Base-by-base conservation (phyloP, 2,888 invertebrate genomes). In the Pegoplata infirma region DNA sequence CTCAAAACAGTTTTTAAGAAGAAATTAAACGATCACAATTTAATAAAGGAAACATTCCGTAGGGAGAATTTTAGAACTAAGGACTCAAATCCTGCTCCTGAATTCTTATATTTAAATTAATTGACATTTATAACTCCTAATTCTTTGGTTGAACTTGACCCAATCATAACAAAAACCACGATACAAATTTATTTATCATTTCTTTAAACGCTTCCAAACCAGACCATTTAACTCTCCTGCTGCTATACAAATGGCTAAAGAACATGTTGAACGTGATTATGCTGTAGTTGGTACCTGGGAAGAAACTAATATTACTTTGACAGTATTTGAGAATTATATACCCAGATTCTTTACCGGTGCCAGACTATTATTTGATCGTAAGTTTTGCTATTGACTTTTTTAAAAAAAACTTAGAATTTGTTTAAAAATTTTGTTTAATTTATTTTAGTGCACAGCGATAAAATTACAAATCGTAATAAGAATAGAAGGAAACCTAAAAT, bases 261-360 rank as follows among this genome's bases (percentile, higher is more conserved):
- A 92, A 36, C 94, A 95, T 40, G 96, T 97, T 1, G 96, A 97
- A 86, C 91, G 93, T 84, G 94, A 96, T 84, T 97, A 95, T 85
- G 94, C 96, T 0, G 96, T 97, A 0, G 96, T 97, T 2, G 97
- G 97, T 0, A 94, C 96, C 6, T 92, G 97, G 58, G 97, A 97
- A 86, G 96, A 97, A 83, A 92, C 97, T 87, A 96, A 97, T 89
- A 92, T 94, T 3, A 97, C 96, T 0, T 90, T 97, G 19, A 91
- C 94, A 5, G 97, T 97, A 1, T 90, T 97, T 67, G 96, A 97
- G 89, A n/a, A n/a, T n/a, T n/a, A n/a, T n/a, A n/a, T n/a, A n/a
- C n/a, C n/a, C n/a, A n/a, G n/a, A n/a, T n/a, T 96, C 90, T 97
- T 97, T 89, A 90, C 90, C n/a, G 95, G 95, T 53, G 96, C 96